Percentiles rank a stretch among this genome's conserved stretches.
Conservation (phyloP, 2,888 invertebrate genomes). For the Isoperla grammatica region DNA sequence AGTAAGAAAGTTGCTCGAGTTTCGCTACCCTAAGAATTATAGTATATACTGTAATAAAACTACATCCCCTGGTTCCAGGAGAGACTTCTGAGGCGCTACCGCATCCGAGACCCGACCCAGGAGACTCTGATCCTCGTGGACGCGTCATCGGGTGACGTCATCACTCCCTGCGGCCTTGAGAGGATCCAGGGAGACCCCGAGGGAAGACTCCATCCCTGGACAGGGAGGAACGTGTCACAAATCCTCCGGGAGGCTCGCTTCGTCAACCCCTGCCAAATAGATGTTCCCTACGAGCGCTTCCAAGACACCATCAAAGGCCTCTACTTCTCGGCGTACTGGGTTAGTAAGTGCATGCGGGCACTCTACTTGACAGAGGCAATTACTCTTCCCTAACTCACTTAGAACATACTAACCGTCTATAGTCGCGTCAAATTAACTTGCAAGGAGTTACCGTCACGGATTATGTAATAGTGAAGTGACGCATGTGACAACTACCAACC, state of each 20-base stretch:
- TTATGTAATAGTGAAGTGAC: too few species aligned
- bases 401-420: too few species aligned
- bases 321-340: slow-evolving; percentile 89
- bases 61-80: slow-evolving; percentile 49
- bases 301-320: slow-evolving; percentile 63
- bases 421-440: too few species aligned
- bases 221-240: slow-evolving; percentile 60
- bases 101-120: slow-evolving; percentile 58
- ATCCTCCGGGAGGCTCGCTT: slow-evolving; percentile 38
- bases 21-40: too few species aligned
- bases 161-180: slow-evolving; percentile 57
- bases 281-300: slow-evolving; percentile 43
- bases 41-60: too few species aligned
- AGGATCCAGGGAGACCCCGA: slow-evolving; percentile 63
- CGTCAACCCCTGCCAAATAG: slow-evolving; percentile 40
- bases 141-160: slow-evolving; percentile 57
- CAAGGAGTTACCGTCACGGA: too few species aligned
- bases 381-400: too few species aligned
- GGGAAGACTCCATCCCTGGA: slow-evolving; percentile 70
- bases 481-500: too few species aligned
- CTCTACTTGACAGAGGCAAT: too few species aligned
- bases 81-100: slow-evolving; percentile 67
- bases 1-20: too few species aligned
- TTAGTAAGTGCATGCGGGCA: slow-evolving; percentile 42
- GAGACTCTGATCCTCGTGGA: slow-evolving; percentile 68